Conservation (phyloP, 2,113 vertebrate genomes). For the Nannobrachium achirus region DNA sequence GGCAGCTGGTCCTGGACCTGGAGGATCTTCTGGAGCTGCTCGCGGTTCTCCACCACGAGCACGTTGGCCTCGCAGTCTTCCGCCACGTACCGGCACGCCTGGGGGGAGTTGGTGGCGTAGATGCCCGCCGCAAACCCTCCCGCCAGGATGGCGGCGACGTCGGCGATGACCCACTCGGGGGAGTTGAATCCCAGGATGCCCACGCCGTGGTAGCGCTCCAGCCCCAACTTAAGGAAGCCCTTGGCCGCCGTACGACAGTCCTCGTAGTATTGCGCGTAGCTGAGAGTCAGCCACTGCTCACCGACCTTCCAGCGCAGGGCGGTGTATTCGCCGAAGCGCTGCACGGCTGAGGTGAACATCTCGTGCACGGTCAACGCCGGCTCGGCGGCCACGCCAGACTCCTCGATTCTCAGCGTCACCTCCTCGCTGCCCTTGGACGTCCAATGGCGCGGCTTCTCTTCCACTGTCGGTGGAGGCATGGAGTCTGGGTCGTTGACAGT, state of each 20-base stretch:
- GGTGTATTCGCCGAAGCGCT: slow-evolving; percentile 57
- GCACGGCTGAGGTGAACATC: slow-evolving; percentile 67
- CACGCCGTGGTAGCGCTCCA: slow-evolving; percentile 89
- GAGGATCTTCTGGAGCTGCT: slow-evolving; percentile 90
- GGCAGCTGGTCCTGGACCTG: slow-evolving; percentile 85
- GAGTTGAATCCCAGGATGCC: slow-evolving; percentile 96
- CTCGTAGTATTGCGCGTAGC: slow-evolving; percentile 79
- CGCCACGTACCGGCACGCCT: slow-evolving; percentile 88
- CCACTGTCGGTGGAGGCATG: slow-evolving; percentile 19
- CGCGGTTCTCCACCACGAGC: slow-evolving; percentile 89
- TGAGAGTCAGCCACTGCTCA: slow-evolving; percentile 69
- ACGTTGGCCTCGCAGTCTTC: slow-evolving; percentile 85
- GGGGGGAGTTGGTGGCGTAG: slow-evolving; percentile 91
- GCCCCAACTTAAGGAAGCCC: slow-evolving; percentile 85
- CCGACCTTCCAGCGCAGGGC: slow-evolving; percentile 80
- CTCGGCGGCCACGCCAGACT: slow-evolving; percentile 65
- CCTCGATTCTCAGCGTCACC: slow-evolving; percentile 77
- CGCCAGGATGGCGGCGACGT: slow-evolving; percentile 88
- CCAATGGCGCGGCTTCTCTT: slow-evolving; percentile 62
- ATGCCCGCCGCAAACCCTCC: slow-evolving; percentile 93
- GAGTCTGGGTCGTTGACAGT: too few relatives aligned
- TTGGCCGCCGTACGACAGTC: slow-evolving; percentile 80
- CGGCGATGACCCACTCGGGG: slow-evolving; percentile 87
- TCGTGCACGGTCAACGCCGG: slow-evolving; percentile 76
- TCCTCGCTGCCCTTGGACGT: slow-evolving; percentile 70